A percentile compares a stretch with the other conserved stretches of the same genome.
phyloP scores from a whole-genome alignment of 2,888 invertebrate species.

The Xestia ashworthii region DNA sequence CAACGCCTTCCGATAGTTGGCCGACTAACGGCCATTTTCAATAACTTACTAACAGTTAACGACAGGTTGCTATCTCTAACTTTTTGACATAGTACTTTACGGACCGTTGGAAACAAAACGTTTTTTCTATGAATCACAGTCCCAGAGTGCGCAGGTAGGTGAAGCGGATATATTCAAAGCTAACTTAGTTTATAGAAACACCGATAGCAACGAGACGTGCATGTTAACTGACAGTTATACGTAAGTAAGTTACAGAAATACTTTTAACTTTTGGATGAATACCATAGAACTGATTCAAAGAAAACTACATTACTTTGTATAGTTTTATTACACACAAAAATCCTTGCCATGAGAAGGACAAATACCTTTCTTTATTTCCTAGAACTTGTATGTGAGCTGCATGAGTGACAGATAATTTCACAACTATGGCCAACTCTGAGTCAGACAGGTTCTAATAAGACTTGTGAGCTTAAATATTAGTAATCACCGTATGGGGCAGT shows the following conservation, averaged over 20 bases:
- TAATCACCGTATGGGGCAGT: slow-evolving; percentile 14
- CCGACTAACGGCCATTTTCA: neutral
- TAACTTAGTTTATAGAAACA: no score
- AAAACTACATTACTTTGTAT: neutral
- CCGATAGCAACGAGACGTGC: no score
- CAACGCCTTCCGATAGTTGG: neutral
- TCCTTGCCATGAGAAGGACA: slow-evolving; percentile 35
- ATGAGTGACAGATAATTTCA: slow-evolving; percentile 43
- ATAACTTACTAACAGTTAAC: no score
- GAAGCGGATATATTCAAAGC: no score
- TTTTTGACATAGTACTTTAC: no score
- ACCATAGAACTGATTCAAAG: neutral
- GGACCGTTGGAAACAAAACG: no score
- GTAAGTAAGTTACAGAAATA: no score
- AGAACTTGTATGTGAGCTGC: slow-evolving; percentile 34
- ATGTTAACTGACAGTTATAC: no score
- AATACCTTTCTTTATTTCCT: slow-evolving; percentile 36
- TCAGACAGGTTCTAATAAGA: slow-evolving; percentile 40
- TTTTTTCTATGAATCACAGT: no score
- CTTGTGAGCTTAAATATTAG: slow-evolving; percentile 30
- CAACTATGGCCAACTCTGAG: slow-evolving; percentile 15
- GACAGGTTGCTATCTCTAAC: no score
- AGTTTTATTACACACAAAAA: slow-evolving; percentile 27
- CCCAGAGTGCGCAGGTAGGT: no score
- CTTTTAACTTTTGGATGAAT: neutral